Percentiles rank a stretch among this genome's conserved stretches.
phyloP scores from a whole-genome alignment of 2,113 vertebrate genomes.

The Leptocoma aspasia region DNA sequence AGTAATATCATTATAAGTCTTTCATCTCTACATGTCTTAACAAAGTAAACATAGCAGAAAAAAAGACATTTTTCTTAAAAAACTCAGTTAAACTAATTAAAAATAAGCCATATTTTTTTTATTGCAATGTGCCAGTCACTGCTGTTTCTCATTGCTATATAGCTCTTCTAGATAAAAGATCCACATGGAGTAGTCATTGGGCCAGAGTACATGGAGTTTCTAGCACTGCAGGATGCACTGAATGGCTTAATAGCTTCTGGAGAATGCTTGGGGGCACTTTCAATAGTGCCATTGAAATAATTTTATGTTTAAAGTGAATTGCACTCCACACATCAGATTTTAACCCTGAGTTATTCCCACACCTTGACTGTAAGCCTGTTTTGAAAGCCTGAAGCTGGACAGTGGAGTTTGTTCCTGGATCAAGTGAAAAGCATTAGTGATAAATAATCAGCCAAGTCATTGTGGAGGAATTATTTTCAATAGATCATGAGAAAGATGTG shows the following conservation, averaged over 20 bases:
- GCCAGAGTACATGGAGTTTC: neutral
- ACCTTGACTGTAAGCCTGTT: neutral
- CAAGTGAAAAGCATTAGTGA: neutral
- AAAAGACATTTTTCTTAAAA: neutral
- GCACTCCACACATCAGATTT: neutral
- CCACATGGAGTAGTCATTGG: neutral
- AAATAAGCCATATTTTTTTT: neutral
- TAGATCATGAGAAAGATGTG: neutral
- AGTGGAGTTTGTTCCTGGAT: neutral
- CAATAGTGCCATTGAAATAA: neutral
- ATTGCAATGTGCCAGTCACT: neutral
- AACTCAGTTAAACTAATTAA: neutral
- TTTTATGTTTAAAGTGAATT: neutral
- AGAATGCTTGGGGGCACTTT: neutral
- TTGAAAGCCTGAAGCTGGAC: neutral
- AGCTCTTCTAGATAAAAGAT: neutral
- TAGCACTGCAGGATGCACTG: neutral
- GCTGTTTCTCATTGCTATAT: neutral
- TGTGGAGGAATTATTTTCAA: neutral
- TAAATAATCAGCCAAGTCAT: neutral
- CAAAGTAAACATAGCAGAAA: neutral
- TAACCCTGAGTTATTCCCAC: neutral
- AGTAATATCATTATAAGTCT: neutral
- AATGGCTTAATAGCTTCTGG: slow-evolving; percentile 28
- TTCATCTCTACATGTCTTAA: neutral